Evolutionary conservation across 2,888 invertebrate genomes (phyloP).

Genomic region (Watsonalla cultraria): DNA sequence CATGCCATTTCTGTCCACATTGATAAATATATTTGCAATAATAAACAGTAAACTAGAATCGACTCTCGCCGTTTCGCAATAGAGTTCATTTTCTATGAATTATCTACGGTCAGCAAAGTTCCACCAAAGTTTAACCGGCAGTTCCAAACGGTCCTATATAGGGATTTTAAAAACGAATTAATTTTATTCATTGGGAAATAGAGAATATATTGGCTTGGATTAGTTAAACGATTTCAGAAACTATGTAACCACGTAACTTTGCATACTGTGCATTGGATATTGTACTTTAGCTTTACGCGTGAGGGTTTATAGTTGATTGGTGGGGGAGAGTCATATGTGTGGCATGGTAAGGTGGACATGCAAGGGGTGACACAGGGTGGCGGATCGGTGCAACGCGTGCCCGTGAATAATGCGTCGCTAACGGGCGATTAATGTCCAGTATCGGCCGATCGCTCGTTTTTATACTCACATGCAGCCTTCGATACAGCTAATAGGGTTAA

Average conservation of each 20-base stretch:
- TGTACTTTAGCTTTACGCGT: not conserved
- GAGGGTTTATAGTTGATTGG: conserved; percentile 21
- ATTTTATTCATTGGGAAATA: conserved; percentile 72
- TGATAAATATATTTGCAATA: conserved; percentile 41
- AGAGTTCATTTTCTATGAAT: conserved; percentile 18
- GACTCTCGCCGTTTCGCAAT: conserved; percentile 17
- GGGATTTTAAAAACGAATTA: conserved; percentile 65
- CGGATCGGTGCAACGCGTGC: conserved; percentile 68
- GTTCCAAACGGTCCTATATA: conserved; percentile 53
- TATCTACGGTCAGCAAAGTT: conserved; percentile 14
- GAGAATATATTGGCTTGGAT: conserved; percentile 74
- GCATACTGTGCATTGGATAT: conserved; percentile 6
- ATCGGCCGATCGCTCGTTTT: conserved; percentile 52
- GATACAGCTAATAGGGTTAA: conserved; percentile 16
- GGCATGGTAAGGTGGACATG: conserved; percentile 20
- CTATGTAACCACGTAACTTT: conserved; percentile 19
- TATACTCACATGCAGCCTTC: conserved; percentile 25
- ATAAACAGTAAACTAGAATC: conserved; percentile 17
- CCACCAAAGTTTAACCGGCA: conserved; percentile 22
- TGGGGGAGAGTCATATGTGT: conserved; percentile 15
- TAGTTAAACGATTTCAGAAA: conserved; percentile 55
- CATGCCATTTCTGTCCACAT: conserved; percentile 50
- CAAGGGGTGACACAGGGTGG: conserved; percentile 57
- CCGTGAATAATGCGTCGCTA: conserved; percentile 75
- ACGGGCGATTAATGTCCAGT: conserved; percentile 72